Conservation (phyloP, 2,888 invertebrate genomes). For the Drosophila greeni region DNA sequence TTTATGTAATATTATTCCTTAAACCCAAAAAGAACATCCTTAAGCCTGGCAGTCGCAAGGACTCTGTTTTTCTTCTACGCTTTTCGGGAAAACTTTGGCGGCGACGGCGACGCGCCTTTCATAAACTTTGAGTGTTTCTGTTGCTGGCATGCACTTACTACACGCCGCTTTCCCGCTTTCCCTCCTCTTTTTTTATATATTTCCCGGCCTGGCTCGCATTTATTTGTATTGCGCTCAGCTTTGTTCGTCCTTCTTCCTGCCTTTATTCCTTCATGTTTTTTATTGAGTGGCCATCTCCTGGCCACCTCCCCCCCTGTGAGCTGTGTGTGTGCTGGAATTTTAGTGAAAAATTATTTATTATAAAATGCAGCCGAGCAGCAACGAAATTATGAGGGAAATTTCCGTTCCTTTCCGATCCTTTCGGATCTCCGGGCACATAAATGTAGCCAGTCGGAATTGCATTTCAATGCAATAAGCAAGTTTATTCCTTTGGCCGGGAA, state of each 20-base stretch:
- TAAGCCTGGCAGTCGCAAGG: neutral
- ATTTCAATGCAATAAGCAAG: conserved; percentile 73
- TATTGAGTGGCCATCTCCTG: conserved; percentile 67
- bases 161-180: conserved; percentile 31
- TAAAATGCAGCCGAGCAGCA: conserved; percentile 55
- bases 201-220: conserved; percentile 44
- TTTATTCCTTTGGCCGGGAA: conserved; percentile 51
- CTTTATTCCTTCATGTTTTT: conserved; percentile 26
- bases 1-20: neutral
- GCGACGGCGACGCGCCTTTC: conserved; percentile 68
- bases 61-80: neutral
- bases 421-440: conserved; percentile 42
- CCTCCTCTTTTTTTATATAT: neutral
- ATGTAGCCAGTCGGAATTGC: conserved; percentile 60
- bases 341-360: conserved; percentile 57
- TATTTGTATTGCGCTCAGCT: conserved; percentile 68
- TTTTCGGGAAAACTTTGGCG: conserved; percentile 58
- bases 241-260: conserved; percentile 34
- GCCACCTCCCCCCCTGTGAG: conserved; percentile 6
- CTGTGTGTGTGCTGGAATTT: conserved; percentile 35
- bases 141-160: conserved; percentile 70
- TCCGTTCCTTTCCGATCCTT: conserved; percentile 51
- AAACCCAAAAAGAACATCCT: neutral
- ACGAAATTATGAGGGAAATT: conserved; percentile 68
- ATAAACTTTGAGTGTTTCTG: conserved; percentile 74